Percentiles rank a stretch among this genome's conserved stretches.
Evolutionary conservation across 1,140 invertebrate genomes (phyloP).

Genomic region (Nephila pilipes): DNA sequence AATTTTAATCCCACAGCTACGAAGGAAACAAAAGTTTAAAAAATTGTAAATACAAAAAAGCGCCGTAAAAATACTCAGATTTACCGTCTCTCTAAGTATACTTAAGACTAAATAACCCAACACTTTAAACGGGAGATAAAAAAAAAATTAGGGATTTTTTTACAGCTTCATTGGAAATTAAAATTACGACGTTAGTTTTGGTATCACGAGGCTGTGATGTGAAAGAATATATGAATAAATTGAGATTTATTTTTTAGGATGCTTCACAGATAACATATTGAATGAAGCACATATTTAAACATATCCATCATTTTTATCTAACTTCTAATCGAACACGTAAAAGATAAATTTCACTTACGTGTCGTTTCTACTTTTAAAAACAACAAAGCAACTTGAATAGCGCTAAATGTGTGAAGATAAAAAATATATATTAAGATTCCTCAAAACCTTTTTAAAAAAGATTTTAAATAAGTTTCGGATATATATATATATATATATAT

Average conservation of each 20-base stretch:
- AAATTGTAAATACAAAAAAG: neutral
- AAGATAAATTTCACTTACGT: neutral
- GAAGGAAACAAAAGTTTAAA: neutral
- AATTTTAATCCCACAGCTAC: neutral
- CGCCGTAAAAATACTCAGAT: neutral
- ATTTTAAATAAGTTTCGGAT: too few species aligned
- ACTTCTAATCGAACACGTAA: neutral
- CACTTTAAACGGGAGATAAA: neutral
- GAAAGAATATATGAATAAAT: neutral
- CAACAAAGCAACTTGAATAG: neutral
- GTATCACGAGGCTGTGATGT: neutral
- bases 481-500: too few species aligned
- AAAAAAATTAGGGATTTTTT: neutral
- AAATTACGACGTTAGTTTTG: neutral
- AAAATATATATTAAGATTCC: too few species aligned
- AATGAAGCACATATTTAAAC: neutral
- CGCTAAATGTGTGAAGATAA: too few species aligned
- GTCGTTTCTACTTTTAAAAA: neutral
- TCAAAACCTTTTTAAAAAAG: too few species aligned
- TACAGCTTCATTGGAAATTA: conserved; percentile 27
- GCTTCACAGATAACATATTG: neutral
- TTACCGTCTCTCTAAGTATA: neutral
- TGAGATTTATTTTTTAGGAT: neutral
- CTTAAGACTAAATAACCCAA: conserved; percentile 13
- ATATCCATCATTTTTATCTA: conserved; percentile 42